Evolutionary conservation across 2,888 invertebrate species (phyloP), one percentile per base, ranked within the genome.

Genomic region (Athrips mouffetella): DNA sequence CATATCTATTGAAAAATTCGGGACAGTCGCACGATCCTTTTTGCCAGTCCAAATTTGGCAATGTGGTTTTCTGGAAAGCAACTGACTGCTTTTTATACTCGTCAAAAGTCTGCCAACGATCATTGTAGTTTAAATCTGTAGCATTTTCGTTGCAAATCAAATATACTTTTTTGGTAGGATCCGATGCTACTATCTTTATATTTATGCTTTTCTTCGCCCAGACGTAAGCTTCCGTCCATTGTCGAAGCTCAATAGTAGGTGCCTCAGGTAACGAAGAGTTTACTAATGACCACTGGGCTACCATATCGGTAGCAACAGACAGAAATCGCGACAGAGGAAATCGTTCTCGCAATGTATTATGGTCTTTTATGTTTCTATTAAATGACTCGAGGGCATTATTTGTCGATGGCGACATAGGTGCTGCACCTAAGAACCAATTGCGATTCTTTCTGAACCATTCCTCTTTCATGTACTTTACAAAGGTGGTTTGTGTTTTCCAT

Each of bases 251-350:
- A 20, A 55, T 49, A 13, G 44, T 30, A n/a, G 48, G 49, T 47
- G 48, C 37, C 40, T 51, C 47, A 37, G 47, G 40, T 39, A 45
- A 45, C 30, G 47, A 21, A 45, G 23, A 23, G 23, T 13, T 25
- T 39, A 3, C 21, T 39, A 21, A 21, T 13, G 58, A 58, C 58
- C 54, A 54, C 25, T 53, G 40, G 2, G 30, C 47, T 8, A 53
- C 58, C 51, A 58, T 57, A 21, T 55, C 39, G 33, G 45, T 42
- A 8, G 50, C 55, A 23, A 55, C 48, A 20, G 48, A 20, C 33
- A 55, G 31, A 49, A 58, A 58, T 39, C 51, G 39, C n/a, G 54
- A 57, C 45, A 57, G 45, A 41, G 53, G 47, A 18, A 50, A 21
- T 27, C 56, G 52, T 45, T 54, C 51, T 25, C 54, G 46, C 44